Percentiles rank a stretch among this genome's conserved stretches.
These are phyloP conservation scores for Zygothrica quintamaculata DNA, from an alignment of 2,888 invertebrate genomes.

Conservation along the genomic window DNA sequence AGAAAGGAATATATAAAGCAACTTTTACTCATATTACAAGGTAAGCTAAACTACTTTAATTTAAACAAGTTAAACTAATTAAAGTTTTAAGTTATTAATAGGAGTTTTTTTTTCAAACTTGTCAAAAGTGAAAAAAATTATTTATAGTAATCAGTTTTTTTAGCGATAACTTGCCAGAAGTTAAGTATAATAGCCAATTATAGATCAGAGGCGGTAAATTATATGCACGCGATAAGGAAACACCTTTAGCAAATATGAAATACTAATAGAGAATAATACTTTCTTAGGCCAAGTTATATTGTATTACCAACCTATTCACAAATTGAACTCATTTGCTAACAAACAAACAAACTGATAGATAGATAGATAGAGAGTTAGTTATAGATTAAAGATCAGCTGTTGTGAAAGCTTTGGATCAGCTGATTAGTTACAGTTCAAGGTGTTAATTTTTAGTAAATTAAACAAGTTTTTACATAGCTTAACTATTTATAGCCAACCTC, in stretches of 20 bases:
- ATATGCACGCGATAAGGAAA: constrained; percentile 46
- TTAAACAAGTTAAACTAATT: too few species aligned
- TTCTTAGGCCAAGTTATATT: not conserved
- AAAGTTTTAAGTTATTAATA: too few species aligned
- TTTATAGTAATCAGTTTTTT: constrained; percentile 16
- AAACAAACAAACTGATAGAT: constrained; percentile 8
- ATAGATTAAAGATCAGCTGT: too few species aligned
- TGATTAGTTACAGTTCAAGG: too few species aligned
- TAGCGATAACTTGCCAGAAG: constrained; percentile 34
- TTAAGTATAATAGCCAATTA: constrained; percentile 53
- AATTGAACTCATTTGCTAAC: constrained; percentile 31
- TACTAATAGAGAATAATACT: not conserved
- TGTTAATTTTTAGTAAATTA: too few species aligned
- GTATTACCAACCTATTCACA: constrained; percentile 30
- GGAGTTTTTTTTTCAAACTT: not conserved
- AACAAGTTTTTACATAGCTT: too few species aligned
- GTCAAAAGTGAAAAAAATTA: too few species aligned
- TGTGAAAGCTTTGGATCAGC: too few species aligned
- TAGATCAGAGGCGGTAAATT: constrained; percentile 35
- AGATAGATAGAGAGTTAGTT: too few species aligned
- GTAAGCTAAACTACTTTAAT: constrained; percentile 3
- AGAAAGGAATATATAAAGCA: constrained; percentile 28
- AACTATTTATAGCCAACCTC: too few species aligned
- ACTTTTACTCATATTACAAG: not conserved
- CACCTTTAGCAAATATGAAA: constrained; percentile 16